Conservation (phyloP, 2,888 invertebrate genomes). For the Campoplex nolae region DNA sequence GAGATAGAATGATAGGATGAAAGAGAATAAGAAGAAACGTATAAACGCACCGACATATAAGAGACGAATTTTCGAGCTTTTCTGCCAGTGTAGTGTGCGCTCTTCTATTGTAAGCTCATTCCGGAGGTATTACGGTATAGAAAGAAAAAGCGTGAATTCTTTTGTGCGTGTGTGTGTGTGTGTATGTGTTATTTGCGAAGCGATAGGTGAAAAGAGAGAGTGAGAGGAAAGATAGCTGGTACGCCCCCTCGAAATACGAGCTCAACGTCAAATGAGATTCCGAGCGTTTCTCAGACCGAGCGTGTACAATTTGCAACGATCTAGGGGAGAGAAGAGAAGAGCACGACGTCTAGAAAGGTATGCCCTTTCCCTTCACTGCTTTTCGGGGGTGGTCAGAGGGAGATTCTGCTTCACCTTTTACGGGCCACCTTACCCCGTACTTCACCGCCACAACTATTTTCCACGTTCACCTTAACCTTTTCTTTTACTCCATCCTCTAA, state of each 20-base stretch:
- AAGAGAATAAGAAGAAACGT: background rate
- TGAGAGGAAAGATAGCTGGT: constrained; percentile 59
- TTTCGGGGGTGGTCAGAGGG: constrained; percentile 48
- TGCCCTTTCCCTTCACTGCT: constrained; percentile 37
- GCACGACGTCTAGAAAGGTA: constrained; percentile 42
- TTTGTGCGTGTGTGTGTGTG: background rate
- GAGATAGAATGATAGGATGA: constrained; percentile 25
- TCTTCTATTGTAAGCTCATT: constrained; percentile 37
- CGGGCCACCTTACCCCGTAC: constrained; percentile 8
- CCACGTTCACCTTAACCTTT: constrained; percentile 26
- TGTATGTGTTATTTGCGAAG: constrained; percentile 13
- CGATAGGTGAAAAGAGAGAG: constrained; percentile 50
- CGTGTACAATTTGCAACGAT: constrained; percentile 70
- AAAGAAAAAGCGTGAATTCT: constrained; percentile 6
- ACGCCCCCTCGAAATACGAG: constrained; percentile 71
- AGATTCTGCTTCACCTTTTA: constrained; percentile 50
- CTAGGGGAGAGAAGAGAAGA: constrained; percentile 49
- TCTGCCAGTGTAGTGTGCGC: constrained; percentile 23
- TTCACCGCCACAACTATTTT: constrained; percentile 52
- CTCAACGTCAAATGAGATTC: constrained; percentile 76
- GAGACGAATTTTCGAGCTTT: constrained; percentile 19
- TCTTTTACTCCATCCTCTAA: constrained; percentile 38
- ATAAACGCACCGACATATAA: background rate
- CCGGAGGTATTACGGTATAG: constrained; percentile 41
- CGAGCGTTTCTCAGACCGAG: constrained; percentile 67